These are phyloP conservation scores for Poecilobothrus nobilitatus DNA, from an alignment of 2,888 invertebrate species.

Conservation along the genomic window DNA sequence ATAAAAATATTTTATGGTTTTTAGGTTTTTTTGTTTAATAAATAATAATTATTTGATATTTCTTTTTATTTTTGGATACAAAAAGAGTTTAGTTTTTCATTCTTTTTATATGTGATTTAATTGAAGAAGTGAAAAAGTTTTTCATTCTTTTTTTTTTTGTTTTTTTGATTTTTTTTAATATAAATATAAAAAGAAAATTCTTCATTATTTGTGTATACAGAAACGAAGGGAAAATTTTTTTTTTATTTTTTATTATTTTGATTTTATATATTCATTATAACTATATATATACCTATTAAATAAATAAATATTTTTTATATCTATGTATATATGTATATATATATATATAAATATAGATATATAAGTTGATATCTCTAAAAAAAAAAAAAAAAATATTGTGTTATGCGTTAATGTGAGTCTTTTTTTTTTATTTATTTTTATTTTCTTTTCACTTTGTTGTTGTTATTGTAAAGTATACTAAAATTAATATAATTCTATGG, in stretches of 20 bases:
- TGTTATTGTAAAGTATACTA: neutral
- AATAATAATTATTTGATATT: too few relatives aligned
- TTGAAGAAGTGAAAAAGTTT: too few relatives aligned
- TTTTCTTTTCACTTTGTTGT: neutral
- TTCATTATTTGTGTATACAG: neutral
- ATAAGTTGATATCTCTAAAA: neutral
- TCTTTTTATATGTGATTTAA: too few relatives aligned
- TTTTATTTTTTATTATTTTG: neutral
- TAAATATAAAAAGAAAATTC: neutral
- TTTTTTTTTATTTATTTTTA: neutral
- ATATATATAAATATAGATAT: neutral
- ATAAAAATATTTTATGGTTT: too few relatives aligned
- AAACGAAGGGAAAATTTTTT: neutral
- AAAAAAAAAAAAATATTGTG: too few relatives aligned
- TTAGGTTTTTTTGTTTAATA: too few relatives aligned
- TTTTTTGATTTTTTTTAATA: too few relatives aligned
- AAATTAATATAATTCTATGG: conserved; percentile 5
- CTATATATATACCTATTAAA: too few relatives aligned
- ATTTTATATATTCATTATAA: neutral
- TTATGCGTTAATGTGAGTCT: neutral
- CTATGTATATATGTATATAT: too few relatives aligned
- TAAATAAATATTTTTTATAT: neutral
- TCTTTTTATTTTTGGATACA: too few relatives aligned
- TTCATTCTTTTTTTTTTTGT: too few relatives aligned
- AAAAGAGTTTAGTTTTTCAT: too few relatives aligned